Evolutionary conservation across 2,113 vertebrate genomes (phyloP).

Genomic region (Reinhardtius hippoglossoides): DNA sequence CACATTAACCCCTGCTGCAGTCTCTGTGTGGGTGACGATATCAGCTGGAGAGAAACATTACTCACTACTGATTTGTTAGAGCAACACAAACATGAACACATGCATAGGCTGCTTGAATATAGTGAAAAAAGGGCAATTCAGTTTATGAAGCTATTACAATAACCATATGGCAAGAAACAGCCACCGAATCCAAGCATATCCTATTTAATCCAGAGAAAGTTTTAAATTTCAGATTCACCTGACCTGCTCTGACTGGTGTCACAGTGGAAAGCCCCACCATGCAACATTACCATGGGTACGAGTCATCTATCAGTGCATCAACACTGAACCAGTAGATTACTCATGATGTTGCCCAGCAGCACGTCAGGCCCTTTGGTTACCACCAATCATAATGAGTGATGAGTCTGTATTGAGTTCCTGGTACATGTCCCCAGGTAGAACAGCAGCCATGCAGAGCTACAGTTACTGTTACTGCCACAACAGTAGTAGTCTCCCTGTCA

Average conservation of each 20-base stretch:
- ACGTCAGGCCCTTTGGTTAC: constrained; percentile 9
- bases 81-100: neutral
- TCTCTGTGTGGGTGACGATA: neutral
- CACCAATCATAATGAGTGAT: constrained; percentile 25
- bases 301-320: constrained; percentile 16
- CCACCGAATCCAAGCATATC: neutral
- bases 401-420: constrained; percentile 12
- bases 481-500: constrained; percentile 9
- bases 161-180: neutral
- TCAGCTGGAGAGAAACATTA: neutral
- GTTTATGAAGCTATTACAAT: neutral
- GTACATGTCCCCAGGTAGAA: constrained; percentile 32
- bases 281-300: neutral
- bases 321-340: constrained; percentile 22
- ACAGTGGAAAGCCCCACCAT: constrained; percentile 23
- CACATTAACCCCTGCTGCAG: neutral
- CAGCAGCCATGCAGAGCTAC: constrained; percentile 23
- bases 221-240: constrained; percentile 14
- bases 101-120: neutral
- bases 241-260: neutral
- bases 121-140: neutral
- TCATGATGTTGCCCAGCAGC: constrained; percentile 49
- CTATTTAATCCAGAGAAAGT: neutral
- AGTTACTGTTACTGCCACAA: constrained; percentile 21
- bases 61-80: neutral